Conservation (phyloP, 1,140 invertebrate species). For the Galendromus occidentalis region DNA sequence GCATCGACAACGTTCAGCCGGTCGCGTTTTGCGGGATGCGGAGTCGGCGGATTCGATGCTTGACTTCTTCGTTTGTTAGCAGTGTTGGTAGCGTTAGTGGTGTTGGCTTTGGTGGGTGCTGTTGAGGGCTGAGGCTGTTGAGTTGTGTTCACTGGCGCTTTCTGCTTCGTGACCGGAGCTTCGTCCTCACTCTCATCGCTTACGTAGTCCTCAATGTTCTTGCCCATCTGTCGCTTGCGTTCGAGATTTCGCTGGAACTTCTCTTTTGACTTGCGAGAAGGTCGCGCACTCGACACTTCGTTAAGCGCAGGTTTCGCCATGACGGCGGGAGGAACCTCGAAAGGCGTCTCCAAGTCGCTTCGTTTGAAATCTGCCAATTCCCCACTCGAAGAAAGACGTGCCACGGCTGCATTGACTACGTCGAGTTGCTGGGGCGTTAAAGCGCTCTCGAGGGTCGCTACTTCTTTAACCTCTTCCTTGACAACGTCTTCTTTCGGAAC, state of each 20-base stretch:
- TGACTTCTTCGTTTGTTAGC: too few relatives aligned
- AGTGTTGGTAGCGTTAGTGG: too few relatives aligned
- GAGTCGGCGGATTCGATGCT: too few relatives aligned
- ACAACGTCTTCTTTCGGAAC: not conserved
- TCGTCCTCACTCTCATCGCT: not conserved
- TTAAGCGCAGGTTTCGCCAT: not conserved
- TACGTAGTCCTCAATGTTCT: conserved; percentile 9
- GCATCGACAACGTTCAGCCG: too few relatives aligned
- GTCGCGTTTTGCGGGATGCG: too few relatives aligned
- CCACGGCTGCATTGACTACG: not conserved
- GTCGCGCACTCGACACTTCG: not conserved
- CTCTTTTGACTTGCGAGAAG: not conserved
- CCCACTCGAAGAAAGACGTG: not conserved
- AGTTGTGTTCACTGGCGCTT: too few relatives aligned
- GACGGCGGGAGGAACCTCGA: not conserved
- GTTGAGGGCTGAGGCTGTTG: too few relatives aligned
- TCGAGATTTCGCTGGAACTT: conserved; percentile 4
- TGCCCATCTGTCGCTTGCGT: conserved; percentile 7
- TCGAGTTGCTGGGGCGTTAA: not conserved
- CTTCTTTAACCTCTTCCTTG: not conserved
- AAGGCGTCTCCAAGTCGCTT: not conserved
- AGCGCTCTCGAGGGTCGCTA: not conserved
- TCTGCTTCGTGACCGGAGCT: too few relatives aligned
- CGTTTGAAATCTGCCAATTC: not conserved
- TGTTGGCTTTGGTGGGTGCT: too few relatives aligned